These are phyloP conservation scores for Apotomis turbidana DNA, from an alignment of 2,888 invertebrate species.

Conservation along the genomic window DNA sequence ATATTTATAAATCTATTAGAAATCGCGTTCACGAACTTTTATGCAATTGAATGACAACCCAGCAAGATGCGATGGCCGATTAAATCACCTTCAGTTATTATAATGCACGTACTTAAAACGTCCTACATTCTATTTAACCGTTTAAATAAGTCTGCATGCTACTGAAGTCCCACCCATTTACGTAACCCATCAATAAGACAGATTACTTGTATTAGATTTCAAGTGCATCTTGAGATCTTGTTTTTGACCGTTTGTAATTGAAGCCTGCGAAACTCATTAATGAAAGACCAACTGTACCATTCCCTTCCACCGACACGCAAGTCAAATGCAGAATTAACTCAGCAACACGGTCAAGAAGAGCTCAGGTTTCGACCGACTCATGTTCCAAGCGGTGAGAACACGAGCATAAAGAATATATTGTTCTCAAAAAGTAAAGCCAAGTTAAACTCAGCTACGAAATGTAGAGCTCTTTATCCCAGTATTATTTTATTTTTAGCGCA, in stretches of 20 bases:
- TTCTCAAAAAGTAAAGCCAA: conserved; percentile 47
- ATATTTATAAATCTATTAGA: neutral
- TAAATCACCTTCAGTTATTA: no score
- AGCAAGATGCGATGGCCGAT: no score
- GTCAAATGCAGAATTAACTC: conserved; percentile 66
- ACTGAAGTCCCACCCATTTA: conserved; percentile 5
- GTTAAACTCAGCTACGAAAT: conserved; percentile 56
- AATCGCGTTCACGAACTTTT: no score
- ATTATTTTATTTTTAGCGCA: conserved; percentile 67
- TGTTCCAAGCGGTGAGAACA: conserved; percentile 51
- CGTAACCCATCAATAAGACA: conserved; percentile 27
- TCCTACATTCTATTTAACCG: neutral
- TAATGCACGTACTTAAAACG: neutral
- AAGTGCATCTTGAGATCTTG: conserved; percentile 59
- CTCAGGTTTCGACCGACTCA: conserved; percentile 51
- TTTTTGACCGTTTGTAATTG: conserved; percentile 53
- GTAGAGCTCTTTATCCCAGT: conserved; percentile 59
- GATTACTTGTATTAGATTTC: conserved; percentile 55
- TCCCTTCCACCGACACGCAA: conserved; percentile 50
- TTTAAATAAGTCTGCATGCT: neutral
- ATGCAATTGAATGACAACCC: no score
- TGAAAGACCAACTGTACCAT: conserved; percentile 55
- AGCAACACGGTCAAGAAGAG: conserved; percentile 63
- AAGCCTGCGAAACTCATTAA: conserved; percentile 48
- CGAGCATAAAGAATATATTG: conserved; percentile 48